A percentile compares a stretch with the other conserved stretches of the same genome.
Conservation (phyloP, 2,797 vertebrate genomes). For the Phrynocephalus vlangalii region DNA sequence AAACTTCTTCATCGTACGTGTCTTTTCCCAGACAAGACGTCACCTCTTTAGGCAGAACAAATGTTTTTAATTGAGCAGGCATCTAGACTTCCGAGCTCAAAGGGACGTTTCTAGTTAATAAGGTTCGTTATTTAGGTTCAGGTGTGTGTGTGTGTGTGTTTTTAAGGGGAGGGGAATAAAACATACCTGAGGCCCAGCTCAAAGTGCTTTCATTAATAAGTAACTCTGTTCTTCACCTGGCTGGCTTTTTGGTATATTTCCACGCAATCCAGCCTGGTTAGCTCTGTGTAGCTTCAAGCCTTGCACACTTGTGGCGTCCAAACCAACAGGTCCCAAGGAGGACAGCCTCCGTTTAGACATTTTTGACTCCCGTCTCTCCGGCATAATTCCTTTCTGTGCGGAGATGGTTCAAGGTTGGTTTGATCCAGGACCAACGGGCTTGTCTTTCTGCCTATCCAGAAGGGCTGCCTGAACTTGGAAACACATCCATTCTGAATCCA, state of each 20-base stretch:
- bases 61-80: background rate
- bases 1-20: background rate
- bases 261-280: background rate
- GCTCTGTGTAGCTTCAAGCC: background rate
- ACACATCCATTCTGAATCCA: background rate
- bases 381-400: too few relatives aligned
- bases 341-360: too few relatives aligned
- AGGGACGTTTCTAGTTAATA: background rate
- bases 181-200: background rate
- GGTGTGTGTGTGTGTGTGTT: background rate
- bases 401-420: too few relatives aligned
- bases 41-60: background rate
- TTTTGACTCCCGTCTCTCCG: too few relatives aligned
- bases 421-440: too few relatives aligned
- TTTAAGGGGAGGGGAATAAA: background rate
- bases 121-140: background rate
- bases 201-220: background rate
- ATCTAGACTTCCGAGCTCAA: background rate
- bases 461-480: too few relatives aligned
- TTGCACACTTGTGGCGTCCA: background rate
- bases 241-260: background rate
- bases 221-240: background rate
- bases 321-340: background rate
- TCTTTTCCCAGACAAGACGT: too few relatives aligned
- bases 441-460: too few relatives aligned